Evolutionary conservation across 2,797 vertebrate genomes (phyloP).

Genomic region (Myotis daubentonii): DNA sequence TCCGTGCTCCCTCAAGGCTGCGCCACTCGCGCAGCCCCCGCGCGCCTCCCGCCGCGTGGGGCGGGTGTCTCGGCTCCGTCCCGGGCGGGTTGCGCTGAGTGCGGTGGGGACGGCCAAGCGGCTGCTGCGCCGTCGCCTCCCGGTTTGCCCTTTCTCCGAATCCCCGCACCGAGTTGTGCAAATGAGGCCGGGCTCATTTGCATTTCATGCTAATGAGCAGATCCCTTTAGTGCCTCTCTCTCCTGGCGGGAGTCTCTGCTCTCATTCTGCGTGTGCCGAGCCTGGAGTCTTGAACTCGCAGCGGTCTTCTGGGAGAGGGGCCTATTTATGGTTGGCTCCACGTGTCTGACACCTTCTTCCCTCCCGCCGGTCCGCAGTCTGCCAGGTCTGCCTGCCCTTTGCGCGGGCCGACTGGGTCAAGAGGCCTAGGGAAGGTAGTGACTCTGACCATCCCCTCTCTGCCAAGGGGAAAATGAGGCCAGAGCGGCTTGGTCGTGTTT

Average conservation of each 20-base stretch:
- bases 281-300: constrained; percentile 77
- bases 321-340: constrained; percentile 70
- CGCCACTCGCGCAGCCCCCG: neutral
- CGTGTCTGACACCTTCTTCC: constrained; percentile 72
- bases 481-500: constrained; percentile 5
- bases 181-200: constrained; percentile 82
- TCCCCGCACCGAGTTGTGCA: constrained; percentile 73
- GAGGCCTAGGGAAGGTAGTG: neutral
- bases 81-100: neutral
- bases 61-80: neutral
- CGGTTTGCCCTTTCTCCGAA: constrained; percentile 72
- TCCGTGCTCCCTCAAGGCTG: neutral
- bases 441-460: neutral
- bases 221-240: constrained; percentile 79
- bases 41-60: neutral
- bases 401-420: neutral
- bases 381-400: neutral
- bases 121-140: constrained; percentile 13
- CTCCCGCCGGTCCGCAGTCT: neutral
- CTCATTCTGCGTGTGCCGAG: constrained; percentile 56
- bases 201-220: constrained; percentile 85
- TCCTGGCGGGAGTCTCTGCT: constrained; percentile 86
- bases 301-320: constrained; percentile 79
- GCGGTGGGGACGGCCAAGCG: neutral
- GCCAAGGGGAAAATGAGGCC: neutral